Percentiles rank a stretch among this genome's conserved stretches.
Evolutionary conservation across 1,140 invertebrate species (phyloP).

Genomic region (Venturia canescens): DNA sequence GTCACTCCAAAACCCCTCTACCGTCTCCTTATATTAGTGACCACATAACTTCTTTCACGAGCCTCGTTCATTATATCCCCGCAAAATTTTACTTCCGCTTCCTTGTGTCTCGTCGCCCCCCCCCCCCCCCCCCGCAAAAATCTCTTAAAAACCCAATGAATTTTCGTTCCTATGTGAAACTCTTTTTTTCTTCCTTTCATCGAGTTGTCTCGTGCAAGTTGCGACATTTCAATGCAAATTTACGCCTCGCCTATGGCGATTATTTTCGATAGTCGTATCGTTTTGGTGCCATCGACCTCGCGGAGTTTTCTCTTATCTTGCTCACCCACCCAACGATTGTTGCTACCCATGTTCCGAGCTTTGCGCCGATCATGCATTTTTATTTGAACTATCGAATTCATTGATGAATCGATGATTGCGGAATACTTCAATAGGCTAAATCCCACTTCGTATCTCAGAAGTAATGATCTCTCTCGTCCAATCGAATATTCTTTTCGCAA

Average conservation of each 20-base stretch:
- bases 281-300: background rate
- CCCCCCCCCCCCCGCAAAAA: conserved; percentile 22
- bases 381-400: no score
- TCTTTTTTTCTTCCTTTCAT: background rate
- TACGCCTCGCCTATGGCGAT: background rate
- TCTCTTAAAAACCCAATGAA: background rate
- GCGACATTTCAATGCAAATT: background rate
- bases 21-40: conserved; percentile 53
- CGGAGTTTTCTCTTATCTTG: no score
- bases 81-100: conserved; percentile 51
- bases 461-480: no score
- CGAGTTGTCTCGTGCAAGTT: background rate
- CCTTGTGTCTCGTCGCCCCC: conserved; percentile 21
- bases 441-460: no score
- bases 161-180: background rate
- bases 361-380: no score
- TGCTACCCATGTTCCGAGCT: no score
- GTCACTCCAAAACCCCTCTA: conserved; percentile 30
- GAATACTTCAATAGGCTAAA: no score
- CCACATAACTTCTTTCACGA: conserved; percentile 55
- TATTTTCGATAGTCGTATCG: background rate
- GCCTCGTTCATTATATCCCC: conserved; percentile 30
- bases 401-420: no score
- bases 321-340: no score
- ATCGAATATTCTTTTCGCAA: background rate